Evolutionary conservation across 2,797 vertebrate species (phyloP).

Genomic region (Coranthus polyacanthus): DNA sequence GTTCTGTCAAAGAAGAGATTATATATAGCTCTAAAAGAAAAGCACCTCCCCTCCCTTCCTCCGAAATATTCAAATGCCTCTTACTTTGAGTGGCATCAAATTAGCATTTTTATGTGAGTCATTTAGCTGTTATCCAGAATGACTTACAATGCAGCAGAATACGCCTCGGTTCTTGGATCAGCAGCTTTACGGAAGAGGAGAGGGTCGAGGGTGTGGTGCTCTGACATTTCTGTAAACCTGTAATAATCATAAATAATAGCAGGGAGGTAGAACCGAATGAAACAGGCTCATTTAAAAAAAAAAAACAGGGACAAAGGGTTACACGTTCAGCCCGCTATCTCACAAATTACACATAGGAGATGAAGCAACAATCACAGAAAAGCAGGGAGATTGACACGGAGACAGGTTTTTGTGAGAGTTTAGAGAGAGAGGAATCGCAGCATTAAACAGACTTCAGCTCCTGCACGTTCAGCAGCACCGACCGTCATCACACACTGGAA

Average conservation of each 20-base stretch:
- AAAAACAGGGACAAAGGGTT: conserved; percentile 58
- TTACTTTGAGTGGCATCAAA: conserved; percentile 56
- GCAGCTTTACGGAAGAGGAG: conserved; percentile 6
- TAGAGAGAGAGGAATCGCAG: too few relatives aligned
- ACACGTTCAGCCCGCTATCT: conserved; percentile 47
- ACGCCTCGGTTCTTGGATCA: conserved; percentile 36
- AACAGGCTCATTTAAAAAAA: conserved; percentile 32
- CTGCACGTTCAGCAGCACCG: conserved; percentile 7
- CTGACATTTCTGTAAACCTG: conserved; percentile 43
- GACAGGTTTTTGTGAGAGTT: conserved; percentile 38
- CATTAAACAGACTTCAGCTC: too few relatives aligned
- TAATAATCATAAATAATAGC: conserved; percentile 62
- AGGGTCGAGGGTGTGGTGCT: conserved; percentile 9
- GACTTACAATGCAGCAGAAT: conserved; percentile 35
- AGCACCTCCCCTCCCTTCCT: conserved; percentile 22
- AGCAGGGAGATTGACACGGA: conserved; percentile 45
- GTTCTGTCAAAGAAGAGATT: conserved; percentile 39
- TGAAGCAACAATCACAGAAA: conserved; percentile 46
- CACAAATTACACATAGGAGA: conserved; percentile 54
- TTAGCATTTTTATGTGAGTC: conserved; percentile 59
- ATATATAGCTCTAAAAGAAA: conserved; percentile 43
- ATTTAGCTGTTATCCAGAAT: conserved; percentile 52
- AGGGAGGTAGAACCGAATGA: conserved; percentile 38
- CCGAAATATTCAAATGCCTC: conserved; percentile 45
- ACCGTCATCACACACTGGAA: conserved; percentile 43